Conservation (phyloP, 2,113 vertebrate genomes). For the Sceloporus tristichus region DNA sequence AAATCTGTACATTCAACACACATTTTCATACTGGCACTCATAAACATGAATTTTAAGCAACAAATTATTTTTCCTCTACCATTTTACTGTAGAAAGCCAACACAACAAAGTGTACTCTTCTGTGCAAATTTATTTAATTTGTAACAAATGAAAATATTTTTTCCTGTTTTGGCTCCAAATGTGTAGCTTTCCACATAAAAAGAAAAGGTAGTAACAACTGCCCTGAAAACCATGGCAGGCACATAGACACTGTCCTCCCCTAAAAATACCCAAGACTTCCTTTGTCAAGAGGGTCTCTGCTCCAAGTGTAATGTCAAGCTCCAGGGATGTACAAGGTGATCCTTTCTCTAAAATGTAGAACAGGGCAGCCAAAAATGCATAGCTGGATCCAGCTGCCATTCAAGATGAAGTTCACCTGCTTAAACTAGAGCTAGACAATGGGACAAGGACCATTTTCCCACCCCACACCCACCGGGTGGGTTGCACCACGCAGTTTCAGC, state of each 20-base stretch:
- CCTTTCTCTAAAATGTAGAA: too few relatives aligned
- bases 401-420: too few relatives aligned
- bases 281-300: not conserved
- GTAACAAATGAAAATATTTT: not conserved
- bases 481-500: too few relatives aligned
- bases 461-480: too few relatives aligned
- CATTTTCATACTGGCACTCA: not conserved
- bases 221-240: too few relatives aligned
- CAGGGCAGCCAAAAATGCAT: not conserved
- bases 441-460: too few relatives aligned
- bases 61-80: not conserved
- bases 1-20: too few relatives aligned
- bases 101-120: not conserved
- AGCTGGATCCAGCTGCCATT: not conserved
- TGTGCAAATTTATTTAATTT: constrained; percentile 15
- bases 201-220: too few relatives aligned
- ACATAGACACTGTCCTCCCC: not conserved
- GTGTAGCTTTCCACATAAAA: not conserved
- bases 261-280: not conserved
- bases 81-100: constrained; percentile 51
- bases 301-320: not conserved
- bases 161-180: constrained; percentile 18
- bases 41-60: not conserved
- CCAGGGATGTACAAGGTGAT: not conserved
- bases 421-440: too few relatives aligned